These are phyloP conservation scores for Nerophis lumbriciformis DNA, from an alignment of 2,113 vertebrate genomes.

Conservation along the genomic window DNA sequence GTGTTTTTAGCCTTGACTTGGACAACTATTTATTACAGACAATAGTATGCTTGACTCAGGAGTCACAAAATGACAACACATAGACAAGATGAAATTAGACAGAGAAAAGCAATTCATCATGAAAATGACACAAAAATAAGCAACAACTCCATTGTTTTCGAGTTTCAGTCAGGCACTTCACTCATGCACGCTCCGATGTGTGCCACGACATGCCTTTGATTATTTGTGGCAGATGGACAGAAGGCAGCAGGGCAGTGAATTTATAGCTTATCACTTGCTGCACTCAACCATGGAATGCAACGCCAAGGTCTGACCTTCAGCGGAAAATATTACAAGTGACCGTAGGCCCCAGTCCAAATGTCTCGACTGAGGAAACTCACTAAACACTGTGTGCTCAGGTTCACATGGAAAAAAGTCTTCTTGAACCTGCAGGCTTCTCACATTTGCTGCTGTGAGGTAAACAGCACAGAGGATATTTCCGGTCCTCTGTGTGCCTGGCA, in stretches of 20 bases:
- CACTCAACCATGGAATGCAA: conserved; percentile 46
- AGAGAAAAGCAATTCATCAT: neutral
- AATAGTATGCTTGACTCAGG: neutral
- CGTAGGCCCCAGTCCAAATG: conserved; percentile 45
- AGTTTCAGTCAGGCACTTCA: conserved; percentile 18
- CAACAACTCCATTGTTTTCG: conserved; percentile 13
- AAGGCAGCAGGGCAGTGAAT: conserved; percentile 54
- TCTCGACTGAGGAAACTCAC: conserved; percentile 41
- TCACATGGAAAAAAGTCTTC: conserved; percentile 42
- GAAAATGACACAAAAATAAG: conserved; percentile 3
- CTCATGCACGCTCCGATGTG: conserved; percentile 15
- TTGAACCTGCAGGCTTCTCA: conserved; percentile 16
- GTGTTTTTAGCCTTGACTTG: neutral
- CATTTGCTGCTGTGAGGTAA: conserved; percentile 36
- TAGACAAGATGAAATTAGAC: conserved; percentile 9
- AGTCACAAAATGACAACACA: neutral
- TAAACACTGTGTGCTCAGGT: conserved; percentile 50
- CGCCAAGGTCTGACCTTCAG: conserved; percentile 30
- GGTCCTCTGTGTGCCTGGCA: conserved; percentile 35
- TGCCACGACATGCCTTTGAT: conserved; percentile 43
- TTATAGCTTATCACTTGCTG: conserved; percentile 65
- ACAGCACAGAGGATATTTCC: conserved; percentile 38
- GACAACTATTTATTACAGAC: neutral
- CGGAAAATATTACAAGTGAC: conserved; percentile 63
- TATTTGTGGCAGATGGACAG: conserved; percentile 47